Percentiles rank a stretch among this genome's conserved stretches.
Conservation (phyloP, 2,113 vertebrate genomes). For the Passer domesticus region DNA sequence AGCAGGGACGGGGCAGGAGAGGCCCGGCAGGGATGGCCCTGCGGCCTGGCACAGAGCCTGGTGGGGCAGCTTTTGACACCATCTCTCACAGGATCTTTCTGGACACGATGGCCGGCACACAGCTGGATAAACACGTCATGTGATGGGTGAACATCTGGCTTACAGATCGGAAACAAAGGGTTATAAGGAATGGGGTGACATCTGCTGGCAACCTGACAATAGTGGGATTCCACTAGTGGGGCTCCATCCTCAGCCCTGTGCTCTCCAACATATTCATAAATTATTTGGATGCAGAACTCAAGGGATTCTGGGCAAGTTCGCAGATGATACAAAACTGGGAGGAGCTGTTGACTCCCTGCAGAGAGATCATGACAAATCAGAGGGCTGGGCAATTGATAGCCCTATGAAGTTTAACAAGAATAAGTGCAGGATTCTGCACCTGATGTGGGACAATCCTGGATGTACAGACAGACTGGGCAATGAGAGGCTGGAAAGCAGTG, state of each 20-base stretch:
- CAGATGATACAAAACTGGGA: neutral
- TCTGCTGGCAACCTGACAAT: rapidly evolving
- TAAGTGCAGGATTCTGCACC: neutral
- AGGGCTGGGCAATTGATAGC: neutral
- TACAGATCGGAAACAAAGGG: rapidly evolving
- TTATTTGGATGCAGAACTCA: neutral
- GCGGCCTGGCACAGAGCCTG: neutral
- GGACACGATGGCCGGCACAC: too few relatives aligned
- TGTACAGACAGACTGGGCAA: neutral
- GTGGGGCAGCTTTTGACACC: rapidly evolving
- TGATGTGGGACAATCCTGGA: rapidly evolving
- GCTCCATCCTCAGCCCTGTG: rapidly evolving
- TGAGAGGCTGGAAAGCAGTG: neutral
- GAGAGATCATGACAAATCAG: rapidly evolving
- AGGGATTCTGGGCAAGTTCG: neutral
- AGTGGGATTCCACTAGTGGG: neutral
- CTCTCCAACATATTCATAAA: neutral
- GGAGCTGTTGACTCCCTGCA: neutral
- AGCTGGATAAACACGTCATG: neutral
- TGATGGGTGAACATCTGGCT: neutral
- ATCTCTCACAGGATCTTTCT: neutral
- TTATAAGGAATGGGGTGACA: neutral
- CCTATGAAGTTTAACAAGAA: too few relatives aligned
- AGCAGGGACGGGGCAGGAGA: neutral
- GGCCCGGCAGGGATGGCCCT: neutral